Conservation (phyloP, 2,888 invertebrate genomes). For the Aleiodes testaceus region DNA sequence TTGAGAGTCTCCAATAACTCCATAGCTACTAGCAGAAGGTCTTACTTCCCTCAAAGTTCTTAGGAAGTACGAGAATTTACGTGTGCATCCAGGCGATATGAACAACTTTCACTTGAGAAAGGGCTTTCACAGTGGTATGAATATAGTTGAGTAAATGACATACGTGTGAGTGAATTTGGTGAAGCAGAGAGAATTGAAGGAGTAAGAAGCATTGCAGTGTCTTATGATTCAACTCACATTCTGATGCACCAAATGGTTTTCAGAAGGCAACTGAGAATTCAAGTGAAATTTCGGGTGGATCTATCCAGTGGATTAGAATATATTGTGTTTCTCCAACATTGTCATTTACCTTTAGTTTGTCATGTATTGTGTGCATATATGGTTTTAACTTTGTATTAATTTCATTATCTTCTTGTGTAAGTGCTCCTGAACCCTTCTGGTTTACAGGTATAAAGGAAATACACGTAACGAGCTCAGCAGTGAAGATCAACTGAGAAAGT, state of each 20-base stretch:
- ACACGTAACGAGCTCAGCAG: too few relatives aligned
- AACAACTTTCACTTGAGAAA: constrained; percentile 44
- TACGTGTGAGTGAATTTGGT: background rate
- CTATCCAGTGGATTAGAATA: background rate
- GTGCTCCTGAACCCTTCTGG: background rate
- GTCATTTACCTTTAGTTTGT: background rate
- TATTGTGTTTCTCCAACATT: background rate
- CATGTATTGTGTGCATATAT: background rate
- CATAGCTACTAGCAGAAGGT: constrained; percentile 36
- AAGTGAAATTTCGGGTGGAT: too few relatives aligned
- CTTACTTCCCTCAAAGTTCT: constrained; percentile 54
- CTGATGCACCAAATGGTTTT: too few relatives aligned
- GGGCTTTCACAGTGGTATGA: background rate
- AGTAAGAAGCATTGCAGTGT: background rate
- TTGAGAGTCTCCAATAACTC: constrained; percentile 9
- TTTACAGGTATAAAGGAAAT: background rate
- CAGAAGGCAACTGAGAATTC: background rate
- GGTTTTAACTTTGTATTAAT: constrained; percentile 1
- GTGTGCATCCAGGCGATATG: constrained; percentile 58
- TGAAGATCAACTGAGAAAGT: too few relatives aligned
- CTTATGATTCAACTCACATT: too few relatives aligned
- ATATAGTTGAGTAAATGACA: constrained; percentile 1
- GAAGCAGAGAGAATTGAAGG: background rate
- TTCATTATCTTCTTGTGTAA: background rate
- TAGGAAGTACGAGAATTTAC: constrained; percentile 54